Evolutionary conservation across 2,113 vertebrate genomes (phyloP).

Genomic region (Edolisoma coerulescens): DNA sequence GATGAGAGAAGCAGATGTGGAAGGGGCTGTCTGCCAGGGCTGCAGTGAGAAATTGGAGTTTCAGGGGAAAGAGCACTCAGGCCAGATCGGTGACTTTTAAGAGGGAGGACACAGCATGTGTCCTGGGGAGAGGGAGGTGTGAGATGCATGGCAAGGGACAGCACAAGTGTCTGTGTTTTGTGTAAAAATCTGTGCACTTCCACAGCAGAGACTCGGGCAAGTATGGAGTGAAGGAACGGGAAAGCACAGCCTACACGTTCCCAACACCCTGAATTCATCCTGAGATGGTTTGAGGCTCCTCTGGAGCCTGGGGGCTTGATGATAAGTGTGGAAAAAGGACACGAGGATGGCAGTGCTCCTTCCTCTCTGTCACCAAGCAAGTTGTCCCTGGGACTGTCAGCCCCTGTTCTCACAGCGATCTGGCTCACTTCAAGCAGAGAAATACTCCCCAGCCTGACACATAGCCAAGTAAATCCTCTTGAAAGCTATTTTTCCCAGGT

Average conservation of each 20-base stretch:
- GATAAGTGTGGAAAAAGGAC: fast-evolving
- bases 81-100: neutral
- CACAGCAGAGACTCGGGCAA: neutral
- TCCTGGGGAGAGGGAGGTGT: neutral
- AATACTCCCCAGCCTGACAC: neutral
- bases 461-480: neutral
- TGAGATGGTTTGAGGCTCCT: neutral
- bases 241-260: neutral
- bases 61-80: neutral
- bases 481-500: neutral
- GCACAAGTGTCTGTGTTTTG: fast-evolving
- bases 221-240: fast-evolving
- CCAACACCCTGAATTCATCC: neutral
- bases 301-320: neutral
- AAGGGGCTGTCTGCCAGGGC: neutral
- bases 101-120: fast-evolving
- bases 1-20: neutral
- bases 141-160: neutral
- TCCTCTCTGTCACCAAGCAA: neutral
- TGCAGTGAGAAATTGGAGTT: neutral
- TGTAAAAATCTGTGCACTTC: neutral
- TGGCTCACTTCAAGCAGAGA: neutral
- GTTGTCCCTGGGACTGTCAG: fast-evolving
- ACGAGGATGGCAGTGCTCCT: neutral
- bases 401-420: neutral